phyloP scores from a whole-genome alignment of 2,113 vertebrate species.

The Numenius arquata region DNA sequence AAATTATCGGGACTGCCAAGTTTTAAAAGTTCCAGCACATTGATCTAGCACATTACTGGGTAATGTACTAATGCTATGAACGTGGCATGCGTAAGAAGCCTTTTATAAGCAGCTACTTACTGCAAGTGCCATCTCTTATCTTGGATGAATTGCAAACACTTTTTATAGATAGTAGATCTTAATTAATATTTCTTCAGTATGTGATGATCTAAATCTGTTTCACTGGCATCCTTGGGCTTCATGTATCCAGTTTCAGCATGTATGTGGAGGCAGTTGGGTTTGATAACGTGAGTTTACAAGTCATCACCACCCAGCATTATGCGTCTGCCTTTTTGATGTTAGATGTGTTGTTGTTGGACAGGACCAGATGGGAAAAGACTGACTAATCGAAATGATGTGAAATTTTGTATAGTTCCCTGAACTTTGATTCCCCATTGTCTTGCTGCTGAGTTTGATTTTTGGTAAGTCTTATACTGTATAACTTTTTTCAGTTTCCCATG shows the following conservation, averaged over 20 bases:
- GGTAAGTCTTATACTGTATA: not conserved
- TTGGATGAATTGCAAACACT: not conserved
- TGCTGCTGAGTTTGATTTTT: not conserved
- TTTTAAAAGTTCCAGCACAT: not conserved
- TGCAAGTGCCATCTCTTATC: constrained; percentile 16
- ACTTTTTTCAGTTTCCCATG: not conserved
- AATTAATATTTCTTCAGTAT: constrained; percentile 24
- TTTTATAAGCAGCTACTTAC: not conserved
- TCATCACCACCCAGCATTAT: not conserved
- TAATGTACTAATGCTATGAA: constrained; percentile 16
- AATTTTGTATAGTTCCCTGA: not conserved
- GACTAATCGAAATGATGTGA: not conserved
- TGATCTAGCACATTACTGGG: not conserved
- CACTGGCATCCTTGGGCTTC: not conserved
- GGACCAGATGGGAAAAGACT: not conserved
- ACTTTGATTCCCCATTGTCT: not conserved
- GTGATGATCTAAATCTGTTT: constrained; percentile 47
- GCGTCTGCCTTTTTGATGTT: not conserved
- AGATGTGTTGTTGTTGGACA: constrained; percentile 52
- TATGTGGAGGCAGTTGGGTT: not conserved
- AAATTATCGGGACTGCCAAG: not conserved
- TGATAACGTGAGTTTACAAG: not conserved
- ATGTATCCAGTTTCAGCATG: constrained; percentile 48
- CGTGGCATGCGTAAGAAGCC: not conserved
- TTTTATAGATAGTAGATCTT: constrained; percentile 50